Evolutionary conservation across 1,140 invertebrate species (phyloP).

Genomic region (Lamellibrachia luymesi): DNA sequence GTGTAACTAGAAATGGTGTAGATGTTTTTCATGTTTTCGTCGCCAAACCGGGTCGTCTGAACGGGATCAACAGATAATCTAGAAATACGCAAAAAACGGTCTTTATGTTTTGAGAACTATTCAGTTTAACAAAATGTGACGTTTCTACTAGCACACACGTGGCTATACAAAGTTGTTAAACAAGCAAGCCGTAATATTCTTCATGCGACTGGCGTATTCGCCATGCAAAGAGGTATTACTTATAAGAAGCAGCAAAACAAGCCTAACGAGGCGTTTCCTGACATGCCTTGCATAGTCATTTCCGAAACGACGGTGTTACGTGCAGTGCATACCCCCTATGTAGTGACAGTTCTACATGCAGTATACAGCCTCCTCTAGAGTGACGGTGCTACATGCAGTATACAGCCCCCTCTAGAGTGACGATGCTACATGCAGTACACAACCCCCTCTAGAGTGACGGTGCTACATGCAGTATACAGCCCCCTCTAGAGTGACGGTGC

Average conservation of each 20-base stretch:
- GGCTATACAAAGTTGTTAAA: background rate
- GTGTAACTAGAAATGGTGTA: background rate
- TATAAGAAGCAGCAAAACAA: background rate
- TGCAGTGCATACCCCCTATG: background rate
- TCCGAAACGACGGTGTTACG: background rate
- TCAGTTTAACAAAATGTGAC: background rate
- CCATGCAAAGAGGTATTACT: background rate
- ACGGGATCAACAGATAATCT: background rate
- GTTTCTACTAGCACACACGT: background rate
- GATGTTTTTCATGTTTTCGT: no score
- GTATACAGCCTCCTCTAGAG: no score
- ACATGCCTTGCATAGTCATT: background rate
- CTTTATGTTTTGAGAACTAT: background rate
- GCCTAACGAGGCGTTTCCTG: no score
- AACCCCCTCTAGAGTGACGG: no score
- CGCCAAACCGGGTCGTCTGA: background rate
- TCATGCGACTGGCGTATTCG: background rate
- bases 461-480: background rate
- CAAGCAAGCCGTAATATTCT: background rate
- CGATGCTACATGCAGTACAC: background rate
- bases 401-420: background rate
- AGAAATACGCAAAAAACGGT: background rate
- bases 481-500: background rate
- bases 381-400: background rate
- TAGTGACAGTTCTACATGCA: background rate